These are phyloP conservation scores for Steinernema scapterisci DNA, from an alignment of 2,888 invertebrate species.

Conservation along the genomic window DNA sequence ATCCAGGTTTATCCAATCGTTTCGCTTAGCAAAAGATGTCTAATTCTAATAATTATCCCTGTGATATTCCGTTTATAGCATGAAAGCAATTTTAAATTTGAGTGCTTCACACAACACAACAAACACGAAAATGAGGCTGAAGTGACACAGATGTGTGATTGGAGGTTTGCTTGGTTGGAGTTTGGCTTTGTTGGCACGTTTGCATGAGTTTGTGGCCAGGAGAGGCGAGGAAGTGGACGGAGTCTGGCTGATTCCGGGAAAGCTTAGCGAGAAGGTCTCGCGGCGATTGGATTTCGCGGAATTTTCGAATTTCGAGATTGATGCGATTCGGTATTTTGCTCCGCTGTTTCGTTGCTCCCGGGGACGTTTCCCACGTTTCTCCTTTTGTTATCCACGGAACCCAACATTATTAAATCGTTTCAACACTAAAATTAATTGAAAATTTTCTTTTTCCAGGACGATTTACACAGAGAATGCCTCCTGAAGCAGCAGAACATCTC, in stretches of 20 bases:
- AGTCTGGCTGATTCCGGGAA: no score
- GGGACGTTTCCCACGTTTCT: neutral
- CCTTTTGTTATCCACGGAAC: neutral
- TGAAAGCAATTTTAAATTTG: neutral
- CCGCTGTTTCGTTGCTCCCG: neutral
- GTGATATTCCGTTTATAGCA: conserved; percentile 10
- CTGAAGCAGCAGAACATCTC: conserved; percentile 34
- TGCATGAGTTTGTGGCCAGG: no score
- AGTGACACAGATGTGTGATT: neutral
- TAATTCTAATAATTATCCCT: conserved; percentile 27
- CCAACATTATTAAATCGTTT: no score
- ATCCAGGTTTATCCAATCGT: conserved; percentile 23
- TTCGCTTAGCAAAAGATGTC: conserved; percentile 25
- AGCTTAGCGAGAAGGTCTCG: no score
- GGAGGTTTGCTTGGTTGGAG: neutral
- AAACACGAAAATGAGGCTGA: neutral
- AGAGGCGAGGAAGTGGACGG: no score
- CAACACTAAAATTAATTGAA: no score
- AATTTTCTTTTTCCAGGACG: conserved; percentile 36
- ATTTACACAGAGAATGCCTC: conserved; percentile 39
- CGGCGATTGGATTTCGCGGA: no score
- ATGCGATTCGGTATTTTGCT: neutral
- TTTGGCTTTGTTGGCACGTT: no score
- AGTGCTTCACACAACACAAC: neutral
- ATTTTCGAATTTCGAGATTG: conserved; percentile 1